Conservation (phyloP, 2,113 vertebrate genomes). For the Nycticorax nycticorax region DNA sequence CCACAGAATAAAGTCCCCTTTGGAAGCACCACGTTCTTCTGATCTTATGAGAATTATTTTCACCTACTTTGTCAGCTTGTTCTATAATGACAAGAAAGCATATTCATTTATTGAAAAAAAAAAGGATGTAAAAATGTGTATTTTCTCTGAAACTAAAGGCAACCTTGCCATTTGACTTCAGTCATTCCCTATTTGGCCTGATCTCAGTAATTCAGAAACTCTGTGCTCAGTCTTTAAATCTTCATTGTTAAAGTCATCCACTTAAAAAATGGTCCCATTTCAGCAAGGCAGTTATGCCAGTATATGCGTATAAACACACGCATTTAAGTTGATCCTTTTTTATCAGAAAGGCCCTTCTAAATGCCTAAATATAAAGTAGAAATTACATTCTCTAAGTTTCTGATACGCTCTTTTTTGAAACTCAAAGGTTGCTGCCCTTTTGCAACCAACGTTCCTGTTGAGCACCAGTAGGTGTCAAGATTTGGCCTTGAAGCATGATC, state of each 20-base stretch:
- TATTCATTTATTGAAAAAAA: neutral
- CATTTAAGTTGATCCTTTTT: neutral
- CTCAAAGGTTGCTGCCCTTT: neutral
- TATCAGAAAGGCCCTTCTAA: neutral
- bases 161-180: neutral
- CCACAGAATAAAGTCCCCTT: neutral
- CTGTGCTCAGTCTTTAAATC: neutral
- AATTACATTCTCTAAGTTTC: neutral
- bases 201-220: neutral
- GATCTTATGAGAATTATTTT: neutral
- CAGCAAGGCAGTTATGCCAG: neutral
- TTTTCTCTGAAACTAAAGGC: neutral
- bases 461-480: neutral
- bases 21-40: neutral
- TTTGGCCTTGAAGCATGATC: neutral
- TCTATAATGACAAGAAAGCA: neutral
- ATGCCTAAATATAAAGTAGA: neutral
- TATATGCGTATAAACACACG: neutral
- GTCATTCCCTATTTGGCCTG: neutral
- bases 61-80: neutral
- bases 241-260: neutral
- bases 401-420: neutral
- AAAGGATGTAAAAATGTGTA: neutral
- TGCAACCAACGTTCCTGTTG: neutral
- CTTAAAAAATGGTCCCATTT: neutral